A percentile compares a stretch with the other conserved stretches of the same genome.
Evolutionary conservation across 2,888 invertebrate genomes (phyloP).

Genomic region (Heliconius aoede): DNA sequence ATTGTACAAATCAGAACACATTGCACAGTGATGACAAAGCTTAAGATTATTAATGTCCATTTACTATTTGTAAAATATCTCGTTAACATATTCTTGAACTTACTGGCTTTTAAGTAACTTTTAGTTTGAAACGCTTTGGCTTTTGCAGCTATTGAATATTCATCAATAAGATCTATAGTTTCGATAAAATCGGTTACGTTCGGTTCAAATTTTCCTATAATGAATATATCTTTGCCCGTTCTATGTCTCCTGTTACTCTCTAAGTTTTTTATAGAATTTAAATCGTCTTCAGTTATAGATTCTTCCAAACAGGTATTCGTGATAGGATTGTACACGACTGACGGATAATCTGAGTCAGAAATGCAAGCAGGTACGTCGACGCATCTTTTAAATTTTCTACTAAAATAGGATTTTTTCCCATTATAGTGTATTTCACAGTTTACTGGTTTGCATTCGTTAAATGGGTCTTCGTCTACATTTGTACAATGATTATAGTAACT

Average conservation of each 20-base stretch:
- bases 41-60: conserved; percentile 55
- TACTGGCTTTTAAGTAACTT: conserved; percentile 2
- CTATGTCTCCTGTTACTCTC: conserved; percentile 47
- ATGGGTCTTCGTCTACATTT: conserved; percentile 64
- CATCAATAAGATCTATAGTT: conserved; percentile 38
- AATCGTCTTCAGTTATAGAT: conserved; percentile 58
- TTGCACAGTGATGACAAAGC: conserved; percentile 58
- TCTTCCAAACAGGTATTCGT: conserved; percentile 61
- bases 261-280: conserved; percentile 60
- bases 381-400: conserved; percentile 58
- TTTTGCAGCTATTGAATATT: conserved; percentile 24
- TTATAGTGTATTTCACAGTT: conserved; percentile 71
- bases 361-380: conserved; percentile 57
- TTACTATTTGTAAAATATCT: conserved; percentile 52
- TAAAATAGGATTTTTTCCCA: conserved; percentile 60
- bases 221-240: conserved; percentile 59
- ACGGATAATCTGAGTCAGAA: conserved; percentile 51
- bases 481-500: conserved; percentile 55
- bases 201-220: conserved; percentile 52
- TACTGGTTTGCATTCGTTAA: conserved; percentile 69
- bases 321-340: conserved; percentile 59
- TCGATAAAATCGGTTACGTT: conserved; percentile 34
- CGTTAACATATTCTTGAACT: conserved; percentile 36
- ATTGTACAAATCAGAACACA: conserved; percentile 65
- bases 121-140: background rate